phyloP scores from a whole-genome alignment of 2,113 vertebrate species.

The Lagopus leucura region DNA sequence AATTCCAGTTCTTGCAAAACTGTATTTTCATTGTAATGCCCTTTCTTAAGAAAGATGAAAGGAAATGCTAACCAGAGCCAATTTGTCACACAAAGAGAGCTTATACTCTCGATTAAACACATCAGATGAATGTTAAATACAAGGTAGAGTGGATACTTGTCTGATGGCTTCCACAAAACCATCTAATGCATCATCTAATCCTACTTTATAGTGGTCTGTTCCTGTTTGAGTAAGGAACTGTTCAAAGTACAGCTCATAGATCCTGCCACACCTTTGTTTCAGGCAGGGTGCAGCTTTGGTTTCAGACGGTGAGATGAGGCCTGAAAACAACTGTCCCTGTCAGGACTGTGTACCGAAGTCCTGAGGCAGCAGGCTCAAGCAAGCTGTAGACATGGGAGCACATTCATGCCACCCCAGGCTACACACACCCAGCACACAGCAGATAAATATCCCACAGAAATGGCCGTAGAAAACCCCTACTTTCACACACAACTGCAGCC shows the following conservation, averaged over 20 bases:
- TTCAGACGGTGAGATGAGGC: fast-evolving
- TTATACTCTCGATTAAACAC: neutral
- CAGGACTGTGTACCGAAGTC: fast-evolving
- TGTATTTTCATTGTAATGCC: neutral
- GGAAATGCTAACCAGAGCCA: neutral
- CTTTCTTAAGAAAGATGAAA: neutral
- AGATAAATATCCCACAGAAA: fast-evolving
- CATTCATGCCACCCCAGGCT: fast-evolving
- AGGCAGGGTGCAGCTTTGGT: too few relatives aligned
- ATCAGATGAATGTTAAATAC: neutral
- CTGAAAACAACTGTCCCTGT: neutral
- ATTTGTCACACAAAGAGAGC: neutral
- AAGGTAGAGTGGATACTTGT: neutral
- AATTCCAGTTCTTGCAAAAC: neutral
- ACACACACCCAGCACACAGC: neutral
- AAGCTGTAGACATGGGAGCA: neutral
- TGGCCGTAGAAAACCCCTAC: neutral
- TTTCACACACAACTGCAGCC: neutral
- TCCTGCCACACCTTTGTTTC: neutral
- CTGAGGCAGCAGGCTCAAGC: neutral
- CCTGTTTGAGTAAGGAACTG: neutral
- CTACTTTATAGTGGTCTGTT: neutral
- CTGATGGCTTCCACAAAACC: neutral
- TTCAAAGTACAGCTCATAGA: neutral
- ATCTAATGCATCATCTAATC: neutral